These are phyloP conservation scores for Mactra quadrangularis DNA, from an alignment of 1,140 invertebrate species.

Conservation along the genomic window DNA sequence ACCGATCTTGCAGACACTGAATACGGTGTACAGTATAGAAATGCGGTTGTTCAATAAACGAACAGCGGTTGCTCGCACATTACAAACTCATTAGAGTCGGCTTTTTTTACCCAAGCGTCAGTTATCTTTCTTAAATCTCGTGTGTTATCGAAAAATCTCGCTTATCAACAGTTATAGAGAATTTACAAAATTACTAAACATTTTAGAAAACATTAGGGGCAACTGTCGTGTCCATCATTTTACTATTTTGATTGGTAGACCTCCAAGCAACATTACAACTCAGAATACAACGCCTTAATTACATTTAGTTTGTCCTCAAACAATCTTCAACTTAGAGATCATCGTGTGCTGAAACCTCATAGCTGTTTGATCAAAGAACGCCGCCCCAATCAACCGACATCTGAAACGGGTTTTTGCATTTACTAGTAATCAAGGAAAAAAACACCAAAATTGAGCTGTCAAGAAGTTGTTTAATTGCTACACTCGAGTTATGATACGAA, in stretches of 20 bases:
- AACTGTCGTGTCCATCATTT: conserved; percentile 51
- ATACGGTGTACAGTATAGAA: no score
- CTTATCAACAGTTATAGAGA: conserved; percentile 53
- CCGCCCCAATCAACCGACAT: no score
- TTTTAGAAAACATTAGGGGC: conserved; percentile 47
- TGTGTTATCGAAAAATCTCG: conserved; percentile 37
- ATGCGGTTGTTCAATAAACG: no score
- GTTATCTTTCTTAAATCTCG: conserved; percentile 22
- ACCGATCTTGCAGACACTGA: no score
- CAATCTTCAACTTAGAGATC: not conserved
- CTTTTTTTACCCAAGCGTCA: conserved; percentile 37
- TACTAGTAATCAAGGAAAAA: no score
- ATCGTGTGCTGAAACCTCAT: not conserved
- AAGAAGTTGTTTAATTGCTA: no score
- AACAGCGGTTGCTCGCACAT: conserved; percentile 11
- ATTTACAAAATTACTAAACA: conserved; percentile 58
- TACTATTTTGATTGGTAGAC: conserved; percentile 16
- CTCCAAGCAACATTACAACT: conserved; percentile 11
- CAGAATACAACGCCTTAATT: conserved; percentile 18
- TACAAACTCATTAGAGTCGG: conserved; percentile 28
- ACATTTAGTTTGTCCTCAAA: not conserved
- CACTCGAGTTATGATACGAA: no score
- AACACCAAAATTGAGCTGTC: conserved; percentile 38
- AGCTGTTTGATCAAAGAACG: no score
- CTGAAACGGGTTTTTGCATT: no score